These are phyloP conservation scores for Ochropacha duplaris DNA, from an alignment of 2,888 invertebrate genomes.

Conservation along the genomic window DNA sequence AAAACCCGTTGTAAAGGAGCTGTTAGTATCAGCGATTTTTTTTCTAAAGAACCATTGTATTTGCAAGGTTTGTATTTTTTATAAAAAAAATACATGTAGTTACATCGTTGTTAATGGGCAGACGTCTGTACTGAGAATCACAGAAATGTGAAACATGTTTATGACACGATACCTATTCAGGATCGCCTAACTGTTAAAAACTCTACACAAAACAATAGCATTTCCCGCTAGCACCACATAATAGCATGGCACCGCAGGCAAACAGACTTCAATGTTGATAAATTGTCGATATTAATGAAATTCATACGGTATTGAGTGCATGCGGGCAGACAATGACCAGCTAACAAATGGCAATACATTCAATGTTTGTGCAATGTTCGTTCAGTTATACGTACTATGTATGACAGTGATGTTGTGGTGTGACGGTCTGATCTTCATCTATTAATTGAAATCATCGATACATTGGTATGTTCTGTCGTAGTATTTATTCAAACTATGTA, in stretches of 20 bases:
- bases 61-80: not conserved
- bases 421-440: conserved; percentile 16
- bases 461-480: too few species aligned
- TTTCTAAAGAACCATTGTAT: not conserved
- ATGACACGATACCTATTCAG: not conserved
- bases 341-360: conserved; percentile 46
- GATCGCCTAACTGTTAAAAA: not conserved
- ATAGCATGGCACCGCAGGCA: conserved; percentile 17
- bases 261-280: conserved; percentile 25
- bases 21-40: not conserved
- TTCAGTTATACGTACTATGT: conserved; percentile 33
- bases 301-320: conserved; percentile 26
- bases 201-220: not conserved
- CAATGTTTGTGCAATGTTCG: conserved; percentile 46
- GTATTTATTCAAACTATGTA: too few species aligned
- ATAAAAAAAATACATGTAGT: too few species aligned
- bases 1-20: not conserved
- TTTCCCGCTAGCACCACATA: conserved; percentile 12
- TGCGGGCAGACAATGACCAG: conserved; percentile 54
- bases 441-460: too few species aligned
- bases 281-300: conserved; percentile 35
- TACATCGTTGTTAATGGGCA: too few species aligned
- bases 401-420: conserved; percentile 25
- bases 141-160: not conserved
- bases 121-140: not conserved